Percentiles rank a stretch among this genome's conserved stretches.
Evolutionary conservation across 2,888 invertebrate genomes (phyloP).

Genomic region (Nemotelus pantherinus): DNA sequence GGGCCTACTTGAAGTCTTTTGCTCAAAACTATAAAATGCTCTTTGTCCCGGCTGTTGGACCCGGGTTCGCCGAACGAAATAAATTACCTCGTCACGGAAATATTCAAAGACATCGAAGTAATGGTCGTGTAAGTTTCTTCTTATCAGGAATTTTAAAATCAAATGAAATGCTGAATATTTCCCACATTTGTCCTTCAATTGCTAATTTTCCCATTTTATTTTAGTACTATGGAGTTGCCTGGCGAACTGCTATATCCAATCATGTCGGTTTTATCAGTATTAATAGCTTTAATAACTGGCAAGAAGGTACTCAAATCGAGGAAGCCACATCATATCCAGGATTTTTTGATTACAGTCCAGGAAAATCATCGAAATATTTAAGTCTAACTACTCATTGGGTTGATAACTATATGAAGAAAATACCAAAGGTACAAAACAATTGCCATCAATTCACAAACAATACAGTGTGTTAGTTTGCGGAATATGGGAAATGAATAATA

Average conservation of each 20-base stretch:
- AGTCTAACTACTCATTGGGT: constrained; percentile 72
- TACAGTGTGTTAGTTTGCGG: constrained; percentile 61
- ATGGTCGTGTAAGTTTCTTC: constrained; percentile 58
- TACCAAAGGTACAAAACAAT: constrained; percentile 55
- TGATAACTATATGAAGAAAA: constrained; percentile 65
- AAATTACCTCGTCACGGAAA: constrained; percentile 64
- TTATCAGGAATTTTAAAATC: neutral
- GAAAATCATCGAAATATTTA: constrained; percentile 71
- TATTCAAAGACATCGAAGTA: constrained; percentile 62
- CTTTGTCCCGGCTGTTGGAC: constrained; percentile 76
- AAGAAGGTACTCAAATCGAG: constrained; percentile 80
- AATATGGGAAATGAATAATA: neutral
- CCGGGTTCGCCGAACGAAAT: constrained; percentile 75
- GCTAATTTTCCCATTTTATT: constrained; percentile 19
- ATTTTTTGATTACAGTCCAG: constrained; percentile 70
- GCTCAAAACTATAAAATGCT: constrained; percentile 69
- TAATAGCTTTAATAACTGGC: constrained; percentile 80
- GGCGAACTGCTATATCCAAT: constrained; percentile 70
- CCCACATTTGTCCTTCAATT: constrained; percentile 12
- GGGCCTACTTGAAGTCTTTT: constrained; percentile 68
- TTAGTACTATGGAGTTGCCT: constrained; percentile 72
- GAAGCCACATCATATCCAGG: constrained; percentile 66
- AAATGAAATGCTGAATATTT: neutral
- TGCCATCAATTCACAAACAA: constrained; percentile 64
- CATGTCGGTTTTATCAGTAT: constrained; percentile 70